Base-by-base conservation (phyloP, 2,113 vertebrate genomes). In the Rutilus rutilus region DNA sequence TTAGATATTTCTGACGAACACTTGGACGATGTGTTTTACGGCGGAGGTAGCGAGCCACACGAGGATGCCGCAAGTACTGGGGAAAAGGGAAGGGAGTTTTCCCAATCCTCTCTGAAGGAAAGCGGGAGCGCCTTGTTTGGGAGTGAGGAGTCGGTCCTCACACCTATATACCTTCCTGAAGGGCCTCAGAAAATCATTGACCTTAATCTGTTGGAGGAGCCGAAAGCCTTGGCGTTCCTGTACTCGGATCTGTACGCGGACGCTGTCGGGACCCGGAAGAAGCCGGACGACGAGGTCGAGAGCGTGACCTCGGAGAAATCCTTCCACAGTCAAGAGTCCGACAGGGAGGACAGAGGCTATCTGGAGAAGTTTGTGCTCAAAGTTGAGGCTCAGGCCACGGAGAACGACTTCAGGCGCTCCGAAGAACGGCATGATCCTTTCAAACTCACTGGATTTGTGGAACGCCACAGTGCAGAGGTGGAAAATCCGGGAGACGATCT, bases 161-260 rank as follows among this genome's bases (percentile, higher is more conserved):
- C 96, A 84, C 96, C 94, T 19, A 94, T 96, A 78, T 95, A 95
- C 79, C 91, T 97, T 65, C 96, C 96, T 23, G 94, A 96, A 15
- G 95, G 96, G 64, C 95, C 96, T 17, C 88, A 89, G 52, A 96
- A 96, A 89, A 93, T 95, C 17, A 90, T 96, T 15, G 96, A 97
- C 86, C 96, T 93, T 0, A 95, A 96, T 84, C 93, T 97, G 89
- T 90, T 98, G 45, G 97, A 97, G 76, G 96, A 98, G 83, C 96
- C 97, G 59, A 95, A 96, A 87, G 97, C 97, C 77, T 93, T 98
- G 85, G 94, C 96, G 0, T 99, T 98, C 91, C 93, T 97, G n/a
- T 98, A 99, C 89, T 94, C 96, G 5, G 97, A 99, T 87, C 92
- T 99, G 39, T 98, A 98, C 60, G 96, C 97, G 27, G 96, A 97